Evolutionary conservation across 1,140 invertebrate genomes (phyloP), one percentile per base, ranked within the genome.

Genomic region (Drosophila mauritiana): DNA sequence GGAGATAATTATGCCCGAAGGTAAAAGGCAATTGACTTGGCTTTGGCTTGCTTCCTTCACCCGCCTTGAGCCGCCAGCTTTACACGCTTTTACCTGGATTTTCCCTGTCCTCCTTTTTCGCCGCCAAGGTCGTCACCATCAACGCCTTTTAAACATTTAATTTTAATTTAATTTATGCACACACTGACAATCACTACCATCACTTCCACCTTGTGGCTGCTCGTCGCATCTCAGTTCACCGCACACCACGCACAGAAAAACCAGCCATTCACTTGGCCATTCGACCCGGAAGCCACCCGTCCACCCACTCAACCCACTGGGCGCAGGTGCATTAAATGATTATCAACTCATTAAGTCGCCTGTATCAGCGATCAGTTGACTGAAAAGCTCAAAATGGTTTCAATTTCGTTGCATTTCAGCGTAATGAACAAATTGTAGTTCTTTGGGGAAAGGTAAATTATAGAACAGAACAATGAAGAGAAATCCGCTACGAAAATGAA

Each of bases 111-210:
- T 13, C 2, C 0, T 22, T n/a, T 22, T 46, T 51, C 25, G n/a
- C 10, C 53, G 20, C n/a, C 42, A 45, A 59, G 57, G 31, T 37
- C 52, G 5, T 22, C 25, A 34, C 25, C 39, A 17, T 49, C 27
- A 31, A 20, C 80, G 80, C 73, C 68, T 88, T 86, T 68, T 73
- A 75, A 86, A 79, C 82, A 86, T 86, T 86, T 89, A 79, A 86
- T 76, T 86, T 86, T 76, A 88, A 86, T 86, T 86, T 86, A 86
- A 86, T 86, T 88, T 86, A 86, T 86, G 83, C 83, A 88, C 82
- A 86, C 83, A 83, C 49, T 31, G 63, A 37, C 46, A 55, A 55
- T 15, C 31, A 31, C 17, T 17, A 45, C 17, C 17, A 45, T 20
- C 25, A 42, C 22, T 62, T 62, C 57, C 46, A 53, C 42, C 70